Evolutionary conservation across 2,888 invertebrate species (phyloP).

Genomic region (Digitonthophagus gazella): DNA sequence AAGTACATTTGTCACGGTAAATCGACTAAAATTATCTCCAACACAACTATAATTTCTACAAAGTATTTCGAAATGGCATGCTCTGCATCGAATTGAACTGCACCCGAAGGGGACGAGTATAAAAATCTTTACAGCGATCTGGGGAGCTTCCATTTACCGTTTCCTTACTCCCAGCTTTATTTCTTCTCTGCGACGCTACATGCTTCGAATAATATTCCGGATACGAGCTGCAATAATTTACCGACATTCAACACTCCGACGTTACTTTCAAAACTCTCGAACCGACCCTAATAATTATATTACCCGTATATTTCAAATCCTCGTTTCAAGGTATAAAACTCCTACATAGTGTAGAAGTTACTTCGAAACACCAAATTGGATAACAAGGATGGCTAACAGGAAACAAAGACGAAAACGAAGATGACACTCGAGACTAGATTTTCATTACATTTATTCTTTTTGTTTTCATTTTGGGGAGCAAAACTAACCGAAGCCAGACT

Average conservation of each 20-base stretch:
- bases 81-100: conserved; percentile 3
- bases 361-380: too few species aligned
- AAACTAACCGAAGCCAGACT: neutral
- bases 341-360: too few species aligned
- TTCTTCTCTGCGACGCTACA: neutral
- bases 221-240: neutral
- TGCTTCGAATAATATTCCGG: neutral
- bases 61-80: conserved; percentile 7
- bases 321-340: too few species aligned
- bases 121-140: conserved; percentile 23
- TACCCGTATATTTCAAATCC: neutral
- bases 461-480: neutral
- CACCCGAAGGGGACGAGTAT: conserved; percentile 11
- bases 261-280: too few species aligned
- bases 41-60: conserved; percentile 9
- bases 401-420: too few species aligned
- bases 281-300: too few species aligned
- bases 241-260: neutral
- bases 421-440: too few species aligned
- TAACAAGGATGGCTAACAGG: too few species aligned
- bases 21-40: conserved; percentile 9
- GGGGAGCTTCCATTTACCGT: conserved; percentile 17
- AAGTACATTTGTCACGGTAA: conserved; percentile 6
- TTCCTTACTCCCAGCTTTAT: conserved; percentile 5
- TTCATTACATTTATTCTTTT: neutral